Evolutionary conservation across 2,113 vertebrate genomes (phyloP).

Genomic region (Australoheros scitulus): DNA sequence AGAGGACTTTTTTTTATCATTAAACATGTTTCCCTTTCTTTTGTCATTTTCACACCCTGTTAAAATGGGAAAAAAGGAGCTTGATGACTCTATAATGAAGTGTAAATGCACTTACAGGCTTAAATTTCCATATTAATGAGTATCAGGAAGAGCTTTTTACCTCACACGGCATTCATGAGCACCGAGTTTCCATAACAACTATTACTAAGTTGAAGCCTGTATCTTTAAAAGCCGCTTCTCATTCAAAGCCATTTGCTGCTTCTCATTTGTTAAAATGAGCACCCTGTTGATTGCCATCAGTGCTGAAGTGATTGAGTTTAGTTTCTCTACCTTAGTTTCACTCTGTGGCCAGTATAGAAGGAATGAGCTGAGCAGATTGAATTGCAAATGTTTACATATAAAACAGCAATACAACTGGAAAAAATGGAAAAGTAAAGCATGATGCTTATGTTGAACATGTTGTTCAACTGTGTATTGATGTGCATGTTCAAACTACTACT

Average conservation of each 20-base stretch:
- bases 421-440: slow-evolving; percentile 3
- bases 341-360: slow-evolving; percentile 40
- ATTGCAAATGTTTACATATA: slow-evolving; percentile 56
- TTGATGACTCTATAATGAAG: slow-evolving; percentile 81
- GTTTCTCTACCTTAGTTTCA: slow-evolving; percentile 58
- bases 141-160: slow-evolving; percentile 64
- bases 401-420: slow-evolving; percentile 49
- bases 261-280: slow-evolving; percentile 72
- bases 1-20: neutral
- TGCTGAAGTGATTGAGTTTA: slow-evolving; percentile 69
- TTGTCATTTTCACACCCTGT: slow-evolving; percentile 64
- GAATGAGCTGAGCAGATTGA: slow-evolving; percentile 65
- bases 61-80: slow-evolving; percentile 70
- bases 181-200: slow-evolving; percentile 33
- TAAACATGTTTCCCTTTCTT: slow-evolving; percentile 67
- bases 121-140: slow-evolving; percentile 82
- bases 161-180: slow-evolving; percentile 41
- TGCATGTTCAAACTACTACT: too few relatives aligned
- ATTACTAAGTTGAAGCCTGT: slow-evolving; percentile 35
- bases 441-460: neutral
- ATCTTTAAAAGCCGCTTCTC: slow-evolving; percentile 68
- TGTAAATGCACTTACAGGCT: slow-evolving; percentile 70
- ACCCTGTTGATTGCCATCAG: slow-evolving; percentile 74
- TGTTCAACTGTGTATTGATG: neutral
- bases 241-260: slow-evolving; percentile 54